Conservation (phyloP, 2,888 invertebrate species). For the Ametastegia equiseti region DNA sequence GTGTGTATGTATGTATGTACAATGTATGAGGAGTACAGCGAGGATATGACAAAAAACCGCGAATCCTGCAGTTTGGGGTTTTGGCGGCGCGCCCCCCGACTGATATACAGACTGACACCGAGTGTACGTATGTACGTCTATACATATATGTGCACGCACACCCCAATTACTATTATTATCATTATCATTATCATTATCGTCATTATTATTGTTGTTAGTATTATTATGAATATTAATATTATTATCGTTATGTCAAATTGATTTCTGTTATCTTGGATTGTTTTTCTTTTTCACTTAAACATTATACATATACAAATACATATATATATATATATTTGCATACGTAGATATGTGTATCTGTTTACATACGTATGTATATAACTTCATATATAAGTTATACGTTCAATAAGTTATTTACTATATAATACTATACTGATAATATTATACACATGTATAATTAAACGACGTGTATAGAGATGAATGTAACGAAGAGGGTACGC, state of each 20-base stretch:
- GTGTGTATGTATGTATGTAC: too few species aligned
- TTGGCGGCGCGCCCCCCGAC: slow-evolving; percentile 26
- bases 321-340: background rate
- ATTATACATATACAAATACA: background rate
- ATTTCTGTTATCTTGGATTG: background rate
- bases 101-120: slow-evolving; percentile 50
- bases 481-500: slow-evolving; percentile 12
- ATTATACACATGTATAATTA: too few species aligned
- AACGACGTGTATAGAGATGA: background rate
- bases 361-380: too few species aligned
- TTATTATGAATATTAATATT: background rate
- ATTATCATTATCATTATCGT: slow-evolving; percentile 1
- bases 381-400: too few species aligned
- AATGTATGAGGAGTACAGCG: too few species aligned
- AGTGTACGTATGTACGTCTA: slow-evolving; percentile 36
- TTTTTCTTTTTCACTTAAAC: background rate
- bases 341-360: too few species aligned
- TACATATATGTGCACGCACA: slow-evolving; percentile 39
- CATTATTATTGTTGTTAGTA: background rate
- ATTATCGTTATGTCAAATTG: background rate
- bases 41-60: background rate
- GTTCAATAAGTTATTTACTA: too few species aligned
- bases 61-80: slow-evolving; percentile 34
- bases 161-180: slow-evolving; percentile 27
- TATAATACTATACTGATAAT: too few species aligned